Conservation (phyloP, 1,140 invertebrate genomes). For the Bombus superbus region DNA sequence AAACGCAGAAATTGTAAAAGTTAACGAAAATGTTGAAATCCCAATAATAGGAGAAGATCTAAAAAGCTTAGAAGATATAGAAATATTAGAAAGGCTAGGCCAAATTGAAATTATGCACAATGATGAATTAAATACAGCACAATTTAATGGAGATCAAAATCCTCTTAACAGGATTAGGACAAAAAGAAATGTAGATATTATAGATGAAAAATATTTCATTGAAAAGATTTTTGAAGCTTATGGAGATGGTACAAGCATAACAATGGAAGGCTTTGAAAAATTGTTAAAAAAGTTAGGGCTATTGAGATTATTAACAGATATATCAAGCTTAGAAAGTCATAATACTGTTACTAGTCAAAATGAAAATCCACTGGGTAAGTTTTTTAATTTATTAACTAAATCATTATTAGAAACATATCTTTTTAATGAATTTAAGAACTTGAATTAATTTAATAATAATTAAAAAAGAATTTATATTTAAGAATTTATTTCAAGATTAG, state of each 20-base stretch:
- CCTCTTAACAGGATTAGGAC: conserved; percentile 37
- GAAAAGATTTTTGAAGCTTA: conserved; percentile 83
- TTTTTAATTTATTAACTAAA: conserved; percentile 3
- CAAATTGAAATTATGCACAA: conserved; percentile 57
- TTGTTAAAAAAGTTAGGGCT: conserved; percentile 86
- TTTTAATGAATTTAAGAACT: not conserved
- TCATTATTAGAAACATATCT: not conserved
- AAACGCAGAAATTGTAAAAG: conserved; percentile 37
- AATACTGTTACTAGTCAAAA: conserved; percentile 62
- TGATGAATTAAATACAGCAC: conserved; percentile 4
- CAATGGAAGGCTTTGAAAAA: conserved; percentile 86
- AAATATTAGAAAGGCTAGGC: conserved; percentile 71
- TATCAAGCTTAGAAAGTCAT: conserved; percentile 49
- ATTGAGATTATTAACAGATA: conserved; percentile 80
- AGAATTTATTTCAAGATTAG: not conserved
- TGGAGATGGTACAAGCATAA: conserved; percentile 85
- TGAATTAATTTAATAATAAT: not conserved
- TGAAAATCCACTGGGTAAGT: conserved; percentile 65
- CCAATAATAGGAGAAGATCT: conserved; percentile 7
- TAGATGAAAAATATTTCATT: conserved; percentile 74
- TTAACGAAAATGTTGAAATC: not conserved
- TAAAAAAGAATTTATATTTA: not conserved
- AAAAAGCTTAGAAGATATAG: conserved; percentile 51
- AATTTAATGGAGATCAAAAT: conserved; percentile 32
- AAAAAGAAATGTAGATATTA: conserved; percentile 67